phyloP scores from a whole-genome alignment of 2,797 vertebrate genomes.

The Melanotaenia parkinsoni region DNA sequence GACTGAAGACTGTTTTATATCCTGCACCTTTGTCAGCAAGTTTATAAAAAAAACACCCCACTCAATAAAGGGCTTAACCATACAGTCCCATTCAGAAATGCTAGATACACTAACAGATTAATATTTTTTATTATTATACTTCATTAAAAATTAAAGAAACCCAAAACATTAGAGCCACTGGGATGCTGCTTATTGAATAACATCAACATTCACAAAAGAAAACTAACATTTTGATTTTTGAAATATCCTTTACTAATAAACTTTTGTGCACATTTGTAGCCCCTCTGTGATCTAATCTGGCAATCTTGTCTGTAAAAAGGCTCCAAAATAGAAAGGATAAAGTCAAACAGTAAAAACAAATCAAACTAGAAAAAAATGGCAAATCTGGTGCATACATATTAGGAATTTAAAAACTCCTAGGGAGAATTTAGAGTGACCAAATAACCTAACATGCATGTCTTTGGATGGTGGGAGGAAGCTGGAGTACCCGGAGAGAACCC shows the following conservation, averaged over 20 bases:
- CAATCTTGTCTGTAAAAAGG: background rate
- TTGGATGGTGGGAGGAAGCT: too few relatives aligned
- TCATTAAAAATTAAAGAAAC: too few relatives aligned
- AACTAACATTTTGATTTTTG: too few relatives aligned
- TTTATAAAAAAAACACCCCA: background rate
- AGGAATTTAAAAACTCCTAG: too few relatives aligned
- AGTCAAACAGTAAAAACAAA: background rate
- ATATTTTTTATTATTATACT: too few relatives aligned
- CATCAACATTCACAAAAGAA: background rate
- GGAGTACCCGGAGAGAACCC: too few relatives aligned
- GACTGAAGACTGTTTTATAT: background rate
- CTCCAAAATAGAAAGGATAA: background rate
- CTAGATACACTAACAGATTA: too few relatives aligned
- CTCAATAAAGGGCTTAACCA: too few relatives aligned
- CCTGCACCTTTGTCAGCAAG: background rate
- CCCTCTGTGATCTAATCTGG: background rate
- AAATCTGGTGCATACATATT: too few relatives aligned
- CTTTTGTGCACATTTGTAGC: background rate
- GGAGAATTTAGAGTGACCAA: too few relatives aligned
- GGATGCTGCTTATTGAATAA: background rate
- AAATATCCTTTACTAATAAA: background rate
- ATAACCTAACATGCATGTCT: too few relatives aligned
- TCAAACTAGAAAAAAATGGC: background rate
- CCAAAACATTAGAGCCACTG: constrained; percentile 2
- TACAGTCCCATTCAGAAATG: too few relatives aligned